Evolutionary conservation across 2,113 vertebrate species (phyloP).

Genomic region (Vicugna pacos): DNA sequence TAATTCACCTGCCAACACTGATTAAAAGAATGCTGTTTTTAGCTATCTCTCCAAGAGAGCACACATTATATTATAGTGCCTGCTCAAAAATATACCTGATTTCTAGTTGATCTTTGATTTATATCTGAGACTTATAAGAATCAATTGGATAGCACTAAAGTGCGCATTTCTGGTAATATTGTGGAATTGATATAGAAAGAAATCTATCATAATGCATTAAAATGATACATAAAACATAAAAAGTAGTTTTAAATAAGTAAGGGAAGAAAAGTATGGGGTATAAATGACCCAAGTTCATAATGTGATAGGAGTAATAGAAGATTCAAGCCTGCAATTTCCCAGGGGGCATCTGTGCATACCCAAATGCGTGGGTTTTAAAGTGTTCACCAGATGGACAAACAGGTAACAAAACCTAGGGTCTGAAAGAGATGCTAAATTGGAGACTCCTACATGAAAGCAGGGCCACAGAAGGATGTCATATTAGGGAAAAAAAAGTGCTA

Average conservation of each 20-base stretch:
- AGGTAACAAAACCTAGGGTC: not conserved
- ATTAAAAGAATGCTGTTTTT: not conserved
- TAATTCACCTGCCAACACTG: slow-evolving; percentile 27
- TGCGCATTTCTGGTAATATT: not conserved
- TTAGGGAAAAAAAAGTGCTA: not conserved
- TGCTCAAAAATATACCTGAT: not conserved
- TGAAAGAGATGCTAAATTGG: not conserved
- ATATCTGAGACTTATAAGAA: not conserved
- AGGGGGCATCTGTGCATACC: not conserved
- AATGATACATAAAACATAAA: not conserved
- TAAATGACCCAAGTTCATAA: not conserved
- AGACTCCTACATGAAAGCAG: not conserved
- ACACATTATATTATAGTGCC: not conserved
- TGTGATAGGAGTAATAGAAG: not conserved
- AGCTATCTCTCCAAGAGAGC: not conserved
- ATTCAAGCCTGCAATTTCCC: not conserved
- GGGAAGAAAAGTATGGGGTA: not conserved
- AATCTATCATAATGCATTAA: not conserved
- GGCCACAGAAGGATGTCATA: not conserved
- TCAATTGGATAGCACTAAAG: not conserved
- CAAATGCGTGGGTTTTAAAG: not conserved
- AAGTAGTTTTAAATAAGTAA: not conserved
- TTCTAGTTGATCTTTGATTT: slow-evolving; percentile 1
- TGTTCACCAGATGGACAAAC: not conserved
- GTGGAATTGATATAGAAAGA: not conserved